A percentile compares a stretch with the other conserved stretches of the same genome.
These are phyloP conservation scores for Drosophila mimica DNA, from an alignment of 2,888 invertebrate species.

Conservation along the genomic window DNA sequence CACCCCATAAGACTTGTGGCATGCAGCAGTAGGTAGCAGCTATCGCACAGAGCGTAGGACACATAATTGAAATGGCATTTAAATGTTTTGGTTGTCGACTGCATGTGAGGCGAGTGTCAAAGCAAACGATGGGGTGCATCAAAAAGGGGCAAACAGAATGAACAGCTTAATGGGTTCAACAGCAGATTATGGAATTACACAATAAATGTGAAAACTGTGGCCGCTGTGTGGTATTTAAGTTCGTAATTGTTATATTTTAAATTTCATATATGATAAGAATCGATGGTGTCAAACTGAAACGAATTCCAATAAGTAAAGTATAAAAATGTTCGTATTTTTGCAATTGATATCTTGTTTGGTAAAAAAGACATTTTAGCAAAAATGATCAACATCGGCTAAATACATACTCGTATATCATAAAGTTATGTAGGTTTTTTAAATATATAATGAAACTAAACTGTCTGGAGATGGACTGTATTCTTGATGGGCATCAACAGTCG, in stretches of 20 bases:
- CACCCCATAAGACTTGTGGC: not conserved
- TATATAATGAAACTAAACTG: too few species aligned
- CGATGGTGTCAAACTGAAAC: not conserved
- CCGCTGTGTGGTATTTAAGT: not conserved
- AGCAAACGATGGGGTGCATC: conserved; percentile 35
- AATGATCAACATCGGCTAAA: too few species aligned
- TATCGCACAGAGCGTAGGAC: conserved; percentile 40
- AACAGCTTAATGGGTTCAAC: conserved; percentile 4
- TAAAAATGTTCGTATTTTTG: not conserved
- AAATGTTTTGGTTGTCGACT: conserved; percentile 56
- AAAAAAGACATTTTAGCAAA: too few species aligned
- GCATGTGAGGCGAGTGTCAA: conserved; percentile 52
- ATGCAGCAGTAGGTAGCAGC: conserved; percentile 15
- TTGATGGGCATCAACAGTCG: too few species aligned
- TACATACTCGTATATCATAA: too few species aligned
- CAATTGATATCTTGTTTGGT: too few species aligned
- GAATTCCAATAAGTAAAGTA: not conserved
- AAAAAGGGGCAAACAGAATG: conserved; percentile 23
- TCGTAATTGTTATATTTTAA: not conserved
- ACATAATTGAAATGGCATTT: conserved; percentile 72
- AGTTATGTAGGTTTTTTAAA: too few species aligned
- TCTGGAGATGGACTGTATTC: not conserved
- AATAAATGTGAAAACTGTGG: not conserved
- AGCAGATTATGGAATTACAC: conserved; percentile 4
- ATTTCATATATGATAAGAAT: not conserved